A percentile compares a stretch with the other conserved stretches of the same genome.
Evolutionary conservation across 2,113 vertebrate species (phyloP).

Genomic region (Megaceryle maxima): DNA sequence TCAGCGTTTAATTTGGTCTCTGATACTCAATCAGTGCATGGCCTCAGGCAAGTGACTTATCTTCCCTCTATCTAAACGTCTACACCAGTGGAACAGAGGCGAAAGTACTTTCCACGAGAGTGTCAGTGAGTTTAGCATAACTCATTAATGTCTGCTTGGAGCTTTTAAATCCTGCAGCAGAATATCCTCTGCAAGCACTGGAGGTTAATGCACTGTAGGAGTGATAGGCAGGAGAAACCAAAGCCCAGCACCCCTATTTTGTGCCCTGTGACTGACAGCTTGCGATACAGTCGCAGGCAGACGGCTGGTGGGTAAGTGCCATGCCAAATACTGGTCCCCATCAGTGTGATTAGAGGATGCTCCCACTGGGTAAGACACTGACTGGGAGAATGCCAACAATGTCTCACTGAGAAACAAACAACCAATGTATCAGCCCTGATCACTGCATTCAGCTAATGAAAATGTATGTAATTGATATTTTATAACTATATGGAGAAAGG

Average conservation of each 20-base stretch:
- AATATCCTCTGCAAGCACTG: background rate
- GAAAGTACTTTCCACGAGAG: conserved; percentile 33
- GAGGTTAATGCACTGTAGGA: background rate
- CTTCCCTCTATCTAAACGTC: conserved; percentile 37
- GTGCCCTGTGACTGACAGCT: background rate
- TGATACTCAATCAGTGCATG: conserved; percentile 40
- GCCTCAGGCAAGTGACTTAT: conserved; percentile 55
- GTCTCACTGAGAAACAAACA: conserved; percentile 66
- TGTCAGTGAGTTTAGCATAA: conserved; percentile 37
- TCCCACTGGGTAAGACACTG: conserved; percentile 1
- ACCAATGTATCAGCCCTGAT: conserved; percentile 59
- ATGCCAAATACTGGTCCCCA: background rate
- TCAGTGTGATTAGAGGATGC: background rate
- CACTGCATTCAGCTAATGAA: conserved; percentile 76
- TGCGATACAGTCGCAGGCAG: background rate
- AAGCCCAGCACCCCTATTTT: background rate
- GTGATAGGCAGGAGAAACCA: background rate
- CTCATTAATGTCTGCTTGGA: background rate
- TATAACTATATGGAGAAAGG: conserved; percentile 73
- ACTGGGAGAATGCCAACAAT: conserved; percentile 47
- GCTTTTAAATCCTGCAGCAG: conserved; percentile 24
- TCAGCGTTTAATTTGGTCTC: conserved; percentile 61
- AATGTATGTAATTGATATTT: conserved; percentile 81
- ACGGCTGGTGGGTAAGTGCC: rapidly evolving
- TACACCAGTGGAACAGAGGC: background rate